A percentile compares a stretch with the other conserved stretches of the same genome.
Evolutionary conservation across 2,797 vertebrate genomes (phyloP).

Genomic region (Remorina albescens): DNA sequence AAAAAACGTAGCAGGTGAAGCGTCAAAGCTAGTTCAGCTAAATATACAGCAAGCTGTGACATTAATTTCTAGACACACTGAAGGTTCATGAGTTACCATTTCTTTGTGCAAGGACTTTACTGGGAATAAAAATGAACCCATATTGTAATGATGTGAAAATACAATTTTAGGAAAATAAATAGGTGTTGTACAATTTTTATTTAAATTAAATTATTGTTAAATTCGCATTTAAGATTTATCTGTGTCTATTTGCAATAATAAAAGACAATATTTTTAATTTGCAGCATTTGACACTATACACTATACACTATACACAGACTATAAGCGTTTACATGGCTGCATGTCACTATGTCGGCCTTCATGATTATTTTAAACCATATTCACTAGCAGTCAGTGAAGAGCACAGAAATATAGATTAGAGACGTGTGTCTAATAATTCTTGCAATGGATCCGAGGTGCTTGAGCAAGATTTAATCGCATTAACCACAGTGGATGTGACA

Average conservation of each 20-base stretch:
- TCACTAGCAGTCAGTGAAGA: background rate
- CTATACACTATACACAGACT: background rate
- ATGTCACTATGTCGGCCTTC: background rate
- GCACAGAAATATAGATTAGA: background rate
- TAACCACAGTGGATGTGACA: conserved; percentile 7
- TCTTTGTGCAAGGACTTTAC: background rate
- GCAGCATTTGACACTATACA: background rate
- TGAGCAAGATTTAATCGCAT: conserved; percentile 11
- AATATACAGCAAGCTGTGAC: too few relatives aligned
- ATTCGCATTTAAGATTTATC: background rate
- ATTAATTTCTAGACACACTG: background rate
- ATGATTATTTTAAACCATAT: background rate
- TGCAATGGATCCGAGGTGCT: conserved; percentile 19
- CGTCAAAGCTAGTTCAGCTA: background rate
- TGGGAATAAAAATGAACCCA: background rate
- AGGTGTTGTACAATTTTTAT: background rate
- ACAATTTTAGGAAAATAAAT: background rate
- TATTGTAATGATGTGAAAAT: too few relatives aligned
- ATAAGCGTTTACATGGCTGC: background rate
- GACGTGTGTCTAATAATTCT: conserved; percentile 10
- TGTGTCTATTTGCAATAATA: background rate
- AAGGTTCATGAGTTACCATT: background rate
- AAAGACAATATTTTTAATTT: background rate
- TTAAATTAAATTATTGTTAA: background rate
- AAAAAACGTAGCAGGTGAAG: background rate